Percentiles rank a stretch among this genome's conserved stretches.
Conservation (phyloP, 1,140 invertebrate genomes). For the Lepidurus arcticus region DNA sequence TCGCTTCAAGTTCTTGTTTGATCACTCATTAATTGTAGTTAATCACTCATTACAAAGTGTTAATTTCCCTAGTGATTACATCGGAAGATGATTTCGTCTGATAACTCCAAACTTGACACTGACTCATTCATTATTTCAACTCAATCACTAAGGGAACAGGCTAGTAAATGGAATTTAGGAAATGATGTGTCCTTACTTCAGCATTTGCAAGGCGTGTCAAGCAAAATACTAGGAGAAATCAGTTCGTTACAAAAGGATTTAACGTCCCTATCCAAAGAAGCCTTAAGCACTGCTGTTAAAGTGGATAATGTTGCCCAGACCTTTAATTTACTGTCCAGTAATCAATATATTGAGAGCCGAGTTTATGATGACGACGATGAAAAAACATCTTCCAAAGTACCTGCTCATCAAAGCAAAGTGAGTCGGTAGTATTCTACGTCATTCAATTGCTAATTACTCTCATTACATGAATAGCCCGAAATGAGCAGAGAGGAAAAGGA, state of each 20-base stretch:
- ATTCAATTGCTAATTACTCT: background rate
- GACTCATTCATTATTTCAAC: background rate
- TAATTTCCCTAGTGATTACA: no score
- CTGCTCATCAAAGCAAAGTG: background rate
- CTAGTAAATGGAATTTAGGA: background rate
- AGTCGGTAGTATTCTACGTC: constrained; percentile 22
- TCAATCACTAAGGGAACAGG: background rate
- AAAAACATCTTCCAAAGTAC: background rate
- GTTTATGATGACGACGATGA: constrained; percentile 32
- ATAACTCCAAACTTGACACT: no score
- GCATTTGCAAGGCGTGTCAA: background rate
- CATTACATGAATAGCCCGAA: constrained; percentile 10
- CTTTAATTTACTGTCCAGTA: constrained; percentile 29
- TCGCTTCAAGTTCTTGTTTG: no score
- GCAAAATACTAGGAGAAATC: background rate
- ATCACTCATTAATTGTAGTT: no score
- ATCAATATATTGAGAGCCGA: constrained; percentile 30
- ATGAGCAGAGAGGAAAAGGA: background rate
- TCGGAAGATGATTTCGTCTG: no score
- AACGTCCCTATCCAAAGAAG: constrained; percentile 8
- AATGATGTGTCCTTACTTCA: background rate
- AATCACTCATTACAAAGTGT: no score
- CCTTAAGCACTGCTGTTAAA: background rate
- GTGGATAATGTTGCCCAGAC: constrained; percentile 29
- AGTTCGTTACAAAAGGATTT: constrained; percentile 22